Evolutionary conservation across 2,797 vertebrate species (phyloP).

Genomic region (Simalia tracyae): DNA sequence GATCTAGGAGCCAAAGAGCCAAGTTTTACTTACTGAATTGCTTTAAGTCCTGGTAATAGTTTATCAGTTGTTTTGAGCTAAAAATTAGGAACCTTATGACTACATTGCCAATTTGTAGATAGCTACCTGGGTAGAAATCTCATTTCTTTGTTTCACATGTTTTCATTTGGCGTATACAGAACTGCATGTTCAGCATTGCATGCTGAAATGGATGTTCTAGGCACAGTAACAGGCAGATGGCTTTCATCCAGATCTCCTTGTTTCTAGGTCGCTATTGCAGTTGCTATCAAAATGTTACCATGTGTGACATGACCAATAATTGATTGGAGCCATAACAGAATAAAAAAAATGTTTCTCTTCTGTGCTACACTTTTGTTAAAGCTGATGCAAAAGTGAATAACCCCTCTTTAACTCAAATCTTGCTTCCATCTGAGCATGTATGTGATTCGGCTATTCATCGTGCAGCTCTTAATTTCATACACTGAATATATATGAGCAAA

Average conservation of each 20-base stretch:
- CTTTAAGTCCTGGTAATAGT: not conserved
- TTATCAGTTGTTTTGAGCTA: not conserved
- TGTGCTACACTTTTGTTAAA: not conserved
- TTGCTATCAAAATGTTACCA: not conserved
- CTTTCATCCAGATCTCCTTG: not conserved
- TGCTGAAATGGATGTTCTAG: not conserved
- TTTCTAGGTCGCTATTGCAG: not conserved
- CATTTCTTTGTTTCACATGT: not conserved
- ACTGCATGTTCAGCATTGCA: not conserved
- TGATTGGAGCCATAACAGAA: not conserved
- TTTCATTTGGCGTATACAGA: not conserved
- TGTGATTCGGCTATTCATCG: not conserved
- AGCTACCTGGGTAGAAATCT: not conserved
- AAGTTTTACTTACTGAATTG: not conserved
- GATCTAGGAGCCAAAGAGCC: not conserved
- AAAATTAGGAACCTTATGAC: not conserved
- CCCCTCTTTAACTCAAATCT: not conserved
- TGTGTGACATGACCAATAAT: not conserved
- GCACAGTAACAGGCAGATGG: not conserved
- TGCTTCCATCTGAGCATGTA: not conserved
- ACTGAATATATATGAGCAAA: not conserved
- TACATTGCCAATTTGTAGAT: not conserved
- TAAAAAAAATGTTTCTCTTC: not conserved
- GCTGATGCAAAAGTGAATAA: not conserved
- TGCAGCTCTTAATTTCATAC: not conserved